A percentile compares a stretch with the other conserved stretches of the same genome.
phyloP scores from a whole-genome alignment of 2,888 invertebrate species.

The Dryobotodes eremita region DNA sequence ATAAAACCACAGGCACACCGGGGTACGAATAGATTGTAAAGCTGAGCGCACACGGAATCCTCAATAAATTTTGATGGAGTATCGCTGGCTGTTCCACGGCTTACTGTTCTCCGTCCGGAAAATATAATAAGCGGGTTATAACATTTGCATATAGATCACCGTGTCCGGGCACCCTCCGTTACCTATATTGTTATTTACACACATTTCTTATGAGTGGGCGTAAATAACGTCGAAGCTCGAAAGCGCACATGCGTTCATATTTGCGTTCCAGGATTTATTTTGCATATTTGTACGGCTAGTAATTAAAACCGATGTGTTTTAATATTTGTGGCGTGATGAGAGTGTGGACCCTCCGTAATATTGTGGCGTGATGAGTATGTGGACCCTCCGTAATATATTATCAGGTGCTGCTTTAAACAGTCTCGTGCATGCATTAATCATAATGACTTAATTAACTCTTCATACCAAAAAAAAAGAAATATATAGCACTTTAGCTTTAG shows the following conservation, averaged over 20 bases:
- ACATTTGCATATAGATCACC: slow-evolving; percentile 90
- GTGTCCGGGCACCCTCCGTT: slow-evolving; percentile 77
- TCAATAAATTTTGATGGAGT: slow-evolving; percentile 87
- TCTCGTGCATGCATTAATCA: slow-evolving; percentile 29
- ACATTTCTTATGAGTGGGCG: slow-evolving; percentile 81
- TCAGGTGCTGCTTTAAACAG: slow-evolving; percentile 7
- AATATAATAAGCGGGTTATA: slow-evolving; percentile 90
- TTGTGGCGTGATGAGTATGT: too few species aligned
- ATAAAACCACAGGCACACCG: slow-evolving; percentile 67
- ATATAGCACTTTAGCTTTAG: too few species aligned
- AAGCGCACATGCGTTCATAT: slow-evolving; percentile 75
- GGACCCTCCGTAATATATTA: slow-evolving; percentile 45
- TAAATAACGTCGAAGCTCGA: slow-evolving; percentile 76
- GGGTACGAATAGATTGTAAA: slow-evolving; percentile 69
- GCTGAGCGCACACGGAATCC: slow-evolving; percentile 72
- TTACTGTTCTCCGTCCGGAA: slow-evolving; percentile 82
- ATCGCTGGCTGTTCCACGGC: slow-evolving; percentile 79
- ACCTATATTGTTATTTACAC: slow-evolving; percentile 82
- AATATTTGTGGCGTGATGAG: slow-evolving; percentile 53
- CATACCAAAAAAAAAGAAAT: slow-evolving; percentile 6
- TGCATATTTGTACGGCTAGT: slow-evolving; percentile 75
- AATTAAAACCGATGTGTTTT: slow-evolving; percentile 73
- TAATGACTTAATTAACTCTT: slow-evolving; percentile 34
- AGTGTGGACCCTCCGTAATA: slow-evolving; percentile 30
- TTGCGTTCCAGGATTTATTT: slow-evolving; percentile 74